A percentile compares a stretch with the other conserved stretches of the same genome.
phyloP scores from a whole-genome alignment of 2,113 vertebrate genomes.

The Megaceryle torquata region DNA sequence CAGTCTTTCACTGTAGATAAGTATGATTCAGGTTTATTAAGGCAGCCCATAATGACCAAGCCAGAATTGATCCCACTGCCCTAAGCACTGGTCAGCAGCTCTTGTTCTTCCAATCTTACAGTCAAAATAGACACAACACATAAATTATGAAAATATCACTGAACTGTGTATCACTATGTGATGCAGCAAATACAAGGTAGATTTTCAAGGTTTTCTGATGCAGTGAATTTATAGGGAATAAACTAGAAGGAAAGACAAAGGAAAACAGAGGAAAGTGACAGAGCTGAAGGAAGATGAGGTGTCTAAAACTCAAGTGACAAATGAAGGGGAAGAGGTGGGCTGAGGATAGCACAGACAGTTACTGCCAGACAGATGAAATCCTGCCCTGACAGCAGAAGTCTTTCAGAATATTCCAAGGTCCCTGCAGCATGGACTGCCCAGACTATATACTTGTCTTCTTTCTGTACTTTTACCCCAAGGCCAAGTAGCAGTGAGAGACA shows the following conservation, averaged over 20 bases:
- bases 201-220: background rate
- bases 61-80: background rate
- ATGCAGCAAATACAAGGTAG: background rate
- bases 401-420: background rate
- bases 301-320: background rate
- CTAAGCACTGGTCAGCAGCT: background rate
- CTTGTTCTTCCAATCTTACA: background rate
- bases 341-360: background rate
- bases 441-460: background rate
- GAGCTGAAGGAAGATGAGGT: background rate
- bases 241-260: background rate
- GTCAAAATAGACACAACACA: background rate
- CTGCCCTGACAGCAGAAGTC: background rate
- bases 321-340: background rate
- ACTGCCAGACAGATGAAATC: background rate
- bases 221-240: rapidly evolving
- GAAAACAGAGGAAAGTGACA: background rate
- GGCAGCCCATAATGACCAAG: background rate
- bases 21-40: background rate
- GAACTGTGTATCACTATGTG: background rate
- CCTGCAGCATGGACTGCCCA: background rate
- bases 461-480: background rate
- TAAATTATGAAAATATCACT: background rate
- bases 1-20: background rate
- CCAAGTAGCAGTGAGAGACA: background rate